Evolutionary conservation across 2,113 vertebrate species (phyloP), one percentile per base, ranked within the genome.

Genomic region (Patagioenas fasciata): DNA sequence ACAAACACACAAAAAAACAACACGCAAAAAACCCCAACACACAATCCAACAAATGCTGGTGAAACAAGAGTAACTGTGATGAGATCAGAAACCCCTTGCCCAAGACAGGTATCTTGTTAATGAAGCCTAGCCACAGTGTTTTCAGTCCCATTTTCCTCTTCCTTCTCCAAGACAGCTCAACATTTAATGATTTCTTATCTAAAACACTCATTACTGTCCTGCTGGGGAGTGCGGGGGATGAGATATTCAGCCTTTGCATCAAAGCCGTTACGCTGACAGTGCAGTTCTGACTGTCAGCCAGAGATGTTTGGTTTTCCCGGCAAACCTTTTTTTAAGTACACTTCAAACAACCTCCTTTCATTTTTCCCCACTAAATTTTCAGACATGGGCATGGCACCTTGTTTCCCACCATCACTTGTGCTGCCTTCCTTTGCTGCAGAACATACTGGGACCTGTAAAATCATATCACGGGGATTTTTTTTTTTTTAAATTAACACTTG

Each of bases 251-350:
- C 51, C 42, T 69, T 32, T 0, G 19, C 85, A 95, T 97, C 95
- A 96, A 97, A 96, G 95, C 57, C 20, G 5, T 36, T 40, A 42
- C 53, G 92, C 95, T 94, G 93, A 95, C 92, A 95, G 70, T 65
- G 83, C 90, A 86, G 57, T 79, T 97, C 65, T 79, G 44, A 67
- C 90, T 95, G 93, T 78, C 95, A 96, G 65, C 42, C 80, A 50
- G 80, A 42, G 69, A 78, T 53, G 71, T 65, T 91, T 73, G 74
- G 36, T 90, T 92, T 74, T 91, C 83, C 84, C 56, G 36, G 44
- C 0, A 0, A 62, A 91, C 86, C 95, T 91, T 72, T 93, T 95
- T 94, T 95, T 88, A 85, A 81, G 74, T 53, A 83, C 51, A 50
- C 90, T 88, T 95, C 88, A 94, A 88, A 83, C 51, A 80, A 31